Conservation (phyloP, 1,140 invertebrate genomes). For the Macrobrachium nipponense region DNA sequence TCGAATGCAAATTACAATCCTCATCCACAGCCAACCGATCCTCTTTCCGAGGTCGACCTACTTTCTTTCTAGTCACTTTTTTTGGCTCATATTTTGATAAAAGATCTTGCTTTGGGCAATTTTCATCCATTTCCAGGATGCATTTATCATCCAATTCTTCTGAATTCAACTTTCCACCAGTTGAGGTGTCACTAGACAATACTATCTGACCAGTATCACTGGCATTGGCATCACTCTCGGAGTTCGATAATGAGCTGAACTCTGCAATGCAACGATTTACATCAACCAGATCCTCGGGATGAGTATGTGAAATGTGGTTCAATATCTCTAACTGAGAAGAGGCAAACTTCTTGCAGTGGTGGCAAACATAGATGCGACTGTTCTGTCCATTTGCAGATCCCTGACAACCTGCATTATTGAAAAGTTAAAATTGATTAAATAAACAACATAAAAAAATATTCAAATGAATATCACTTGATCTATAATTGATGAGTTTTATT, state of each 20-base stretch:
- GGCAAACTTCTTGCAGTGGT: conserved; percentile 27
- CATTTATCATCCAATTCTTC: not conserved
- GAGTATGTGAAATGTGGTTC: conserved; percentile 10
- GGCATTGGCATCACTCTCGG: not conserved
- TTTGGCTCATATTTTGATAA: not conserved
- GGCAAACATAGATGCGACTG: conserved; percentile 26
- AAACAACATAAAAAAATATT: not conserved
- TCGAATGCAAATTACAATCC: not conserved
- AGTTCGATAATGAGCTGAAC: conserved; percentile 10
- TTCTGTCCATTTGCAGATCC: not conserved
- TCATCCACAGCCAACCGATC: not conserved
- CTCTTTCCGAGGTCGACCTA: conserved; percentile 22
- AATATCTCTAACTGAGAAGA: conserved; percentile 24
- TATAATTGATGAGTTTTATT: not conserved
- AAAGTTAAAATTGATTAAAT: not conserved
- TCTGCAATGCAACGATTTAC: conserved; percentile 18
- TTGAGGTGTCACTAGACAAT: no score
- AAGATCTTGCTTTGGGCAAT: no score
- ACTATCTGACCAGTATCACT: not conserved
- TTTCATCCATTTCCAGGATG: no score
- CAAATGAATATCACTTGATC: not conserved
- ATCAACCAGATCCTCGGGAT: conserved; percentile 20
- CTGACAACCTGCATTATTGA: conserved; percentile 1
- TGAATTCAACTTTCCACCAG: not conserved
- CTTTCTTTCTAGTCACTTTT: not conserved